Percentiles rank a stretch among this genome's conserved stretches.
Conservation (phyloP, 1,140 invertebrate species). For the Drosophila sechellia region DNA sequence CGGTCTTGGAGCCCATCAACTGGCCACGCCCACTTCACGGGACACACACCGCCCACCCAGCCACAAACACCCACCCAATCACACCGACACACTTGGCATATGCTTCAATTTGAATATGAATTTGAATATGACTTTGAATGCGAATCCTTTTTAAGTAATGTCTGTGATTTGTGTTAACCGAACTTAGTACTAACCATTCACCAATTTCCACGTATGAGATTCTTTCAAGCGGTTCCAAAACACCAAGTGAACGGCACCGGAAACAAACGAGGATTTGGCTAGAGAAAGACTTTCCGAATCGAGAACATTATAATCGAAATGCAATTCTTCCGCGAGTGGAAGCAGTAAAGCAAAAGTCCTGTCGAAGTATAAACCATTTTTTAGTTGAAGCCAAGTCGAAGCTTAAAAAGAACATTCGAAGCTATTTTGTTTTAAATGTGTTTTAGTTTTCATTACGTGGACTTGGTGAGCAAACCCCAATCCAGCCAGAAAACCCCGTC, state of each 20-base stretch:
- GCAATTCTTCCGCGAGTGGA: constrained; percentile 1
- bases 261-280: constrained; percentile 33
- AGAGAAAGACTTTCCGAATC: constrained; percentile 13
- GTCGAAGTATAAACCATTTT: constrained; percentile 14
- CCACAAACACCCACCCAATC: constrained; percentile 1
- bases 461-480: constrained; percentile 68
- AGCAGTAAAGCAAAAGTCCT: constrained; percentile 8
- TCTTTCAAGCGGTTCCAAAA: constrained; percentile 40
- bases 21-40: constrained; percentile 10
- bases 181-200: constrained; percentile 51
- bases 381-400: constrained; percentile 23
- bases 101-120: constrained; percentile 61
- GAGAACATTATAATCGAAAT: constrained; percentile 7
- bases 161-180: constrained; percentile 54
- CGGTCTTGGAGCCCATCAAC: constrained; percentile 21
- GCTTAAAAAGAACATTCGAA: constrained; percentile 18
- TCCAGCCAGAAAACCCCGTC: constrained; percentile 38
- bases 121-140: constrained; percentile 55
- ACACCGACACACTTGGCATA: constrained; percentile 59
- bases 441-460: constrained; percentile 66
- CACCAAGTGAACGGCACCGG: constrained; percentile 18
- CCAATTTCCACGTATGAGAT: constrained; percentile 49
- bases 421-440: constrained; percentile 31
- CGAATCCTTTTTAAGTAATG: constrained; percentile 58
- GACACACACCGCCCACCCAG: constrained; percentile 10